Evolutionary conservation across 1,140 invertebrate species (phyloP), one percentile per base, ranked within the genome.

Genomic region (Drosophila dunni): DNA sequence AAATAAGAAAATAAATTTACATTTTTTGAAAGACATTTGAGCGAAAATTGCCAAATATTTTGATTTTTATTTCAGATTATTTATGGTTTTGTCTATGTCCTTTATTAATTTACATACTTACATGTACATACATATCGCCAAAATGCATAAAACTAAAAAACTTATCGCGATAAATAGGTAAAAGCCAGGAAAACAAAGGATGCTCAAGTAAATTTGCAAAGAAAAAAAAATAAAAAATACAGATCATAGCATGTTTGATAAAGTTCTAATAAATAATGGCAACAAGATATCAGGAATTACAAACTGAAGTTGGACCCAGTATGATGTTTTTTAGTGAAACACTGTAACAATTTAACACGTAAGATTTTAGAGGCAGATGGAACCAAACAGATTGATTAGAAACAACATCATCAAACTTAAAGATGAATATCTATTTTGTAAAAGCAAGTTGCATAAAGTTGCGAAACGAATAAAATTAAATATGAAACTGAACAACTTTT

Each of bases 61-160:
- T 63, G 48, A 71, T 69, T 72, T 68, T n/a, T 53, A 15, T 78
- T 75, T 62, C 17, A 48, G 44, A 62, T 61, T 13, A 46, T 17
- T 9, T 13, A 42, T 57, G 36, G 9, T 51, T 72, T 50, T 68
- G 11, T 4, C 50, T 68, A 29, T 38, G 70, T 78, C 24, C 33
- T 33, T 42, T 34, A 42, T 75, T 53, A 45, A 60, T 46, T 73
- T 63, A 42, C 67, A 38, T 54, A 66, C n/a, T 40, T 58, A 86
- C 76, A 83, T 86, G 83, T 86, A 88, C 84, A 86, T 86, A 88
- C 83, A 86, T 86, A 86, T 86, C 83, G 83, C 83, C 79, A 82
- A 88, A 75, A 68, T 78, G 68, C 70, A 68, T 64, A 68, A 42
- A 53, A 73, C 57, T 62, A 58, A 46, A 70, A 71, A 84, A 67